Conservation (phyloP, 2,888 invertebrate species). For the Apamea crenata region DNA sequence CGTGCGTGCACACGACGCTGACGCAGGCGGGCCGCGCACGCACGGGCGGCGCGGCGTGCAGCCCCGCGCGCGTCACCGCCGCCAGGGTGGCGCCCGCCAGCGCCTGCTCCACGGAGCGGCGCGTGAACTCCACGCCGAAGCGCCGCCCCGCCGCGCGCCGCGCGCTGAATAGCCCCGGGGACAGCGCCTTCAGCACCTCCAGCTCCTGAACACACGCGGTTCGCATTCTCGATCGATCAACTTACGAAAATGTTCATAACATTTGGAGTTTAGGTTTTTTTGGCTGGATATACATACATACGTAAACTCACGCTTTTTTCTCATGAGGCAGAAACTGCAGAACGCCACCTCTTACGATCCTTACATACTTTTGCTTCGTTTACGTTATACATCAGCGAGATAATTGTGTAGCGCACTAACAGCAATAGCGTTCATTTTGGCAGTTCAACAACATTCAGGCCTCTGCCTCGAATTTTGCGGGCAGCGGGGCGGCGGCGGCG, state of each 20-base stretch:
- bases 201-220: slow-evolving; percentile 75
- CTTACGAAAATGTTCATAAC: neutral
- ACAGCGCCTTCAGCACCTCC: slow-evolving; percentile 82
- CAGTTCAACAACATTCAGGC: too few species aligned
- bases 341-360: neutral
- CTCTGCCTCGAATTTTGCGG: too few species aligned
- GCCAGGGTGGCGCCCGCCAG: slow-evolving; percentile 85
- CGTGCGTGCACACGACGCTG: slow-evolving; percentile 85
- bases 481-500: too few species aligned
- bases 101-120: slow-evolving; percentile 91
- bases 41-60: slow-evolving; percentile 84
- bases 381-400: too few species aligned
- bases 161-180: slow-evolving; percentile 83
- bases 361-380: neutral
- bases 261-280: neutral
- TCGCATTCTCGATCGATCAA: neutral
- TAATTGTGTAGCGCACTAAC: too few species aligned
- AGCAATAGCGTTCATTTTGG: too few species aligned
- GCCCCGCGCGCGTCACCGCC: slow-evolving; percentile 59
- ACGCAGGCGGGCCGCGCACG: slow-evolving; percentile 88
- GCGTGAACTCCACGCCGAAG: slow-evolving; percentile 90
- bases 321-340: too few species aligned
- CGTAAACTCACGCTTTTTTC: too few species aligned
- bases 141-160: slow-evolving; percentile 79
- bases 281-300: neutral